Percentiles rank a stretch among this genome's conserved stretches.
These are phyloP conservation scores for Bombyx huttoni DNA, from an alignment of 2,888 invertebrate species.

Conservation along the genomic window DNA sequence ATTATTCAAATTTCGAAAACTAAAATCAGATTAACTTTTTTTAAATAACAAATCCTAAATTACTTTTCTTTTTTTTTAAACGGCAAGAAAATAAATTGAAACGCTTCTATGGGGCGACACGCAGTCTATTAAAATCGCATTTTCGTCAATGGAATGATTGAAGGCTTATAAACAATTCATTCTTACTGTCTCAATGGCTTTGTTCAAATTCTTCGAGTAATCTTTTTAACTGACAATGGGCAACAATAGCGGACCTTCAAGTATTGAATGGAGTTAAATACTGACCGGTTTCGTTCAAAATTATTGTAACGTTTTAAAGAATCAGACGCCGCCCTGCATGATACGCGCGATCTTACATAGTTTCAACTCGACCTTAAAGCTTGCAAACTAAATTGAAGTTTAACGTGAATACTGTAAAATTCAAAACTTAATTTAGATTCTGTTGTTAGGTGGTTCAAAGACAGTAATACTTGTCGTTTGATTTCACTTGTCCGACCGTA, in stretches of 20 bases:
- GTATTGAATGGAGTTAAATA: constrained; percentile 50
- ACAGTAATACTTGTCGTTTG: constrained; percentile 39
- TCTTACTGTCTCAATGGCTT: constrained; percentile 48
- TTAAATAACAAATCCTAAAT: no score
- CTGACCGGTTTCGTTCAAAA: constrained; percentile 44
- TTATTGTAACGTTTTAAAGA: constrained; percentile 49
- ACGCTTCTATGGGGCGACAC: constrained; percentile 58
- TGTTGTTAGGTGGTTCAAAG: constrained; percentile 43
- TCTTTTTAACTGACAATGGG: constrained; percentile 56
- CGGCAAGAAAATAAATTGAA: constrained; percentile 48
- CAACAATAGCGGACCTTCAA: constrained; percentile 48
- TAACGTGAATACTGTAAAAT: background rate
- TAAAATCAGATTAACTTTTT: no score
- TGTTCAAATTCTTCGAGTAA: constrained; percentile 60
- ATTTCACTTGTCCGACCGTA: constrained; percentile 40
- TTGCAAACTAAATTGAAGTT: background rate
- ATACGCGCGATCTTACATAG: constrained; percentile 17
- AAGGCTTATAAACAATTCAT: constrained; percentile 63
- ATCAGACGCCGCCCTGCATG: constrained; percentile 46
- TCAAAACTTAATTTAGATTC: constrained; percentile 6
- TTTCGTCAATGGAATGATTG: constrained; percentile 66
- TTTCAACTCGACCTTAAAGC: constrained; percentile 1
- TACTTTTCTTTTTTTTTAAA: no score
- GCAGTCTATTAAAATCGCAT: constrained; percentile 67
- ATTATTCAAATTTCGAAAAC: no score